Base-by-base conservation (phyloP, 2,113 vertebrate genomes). In the Sebastes schlegelii region DNA sequence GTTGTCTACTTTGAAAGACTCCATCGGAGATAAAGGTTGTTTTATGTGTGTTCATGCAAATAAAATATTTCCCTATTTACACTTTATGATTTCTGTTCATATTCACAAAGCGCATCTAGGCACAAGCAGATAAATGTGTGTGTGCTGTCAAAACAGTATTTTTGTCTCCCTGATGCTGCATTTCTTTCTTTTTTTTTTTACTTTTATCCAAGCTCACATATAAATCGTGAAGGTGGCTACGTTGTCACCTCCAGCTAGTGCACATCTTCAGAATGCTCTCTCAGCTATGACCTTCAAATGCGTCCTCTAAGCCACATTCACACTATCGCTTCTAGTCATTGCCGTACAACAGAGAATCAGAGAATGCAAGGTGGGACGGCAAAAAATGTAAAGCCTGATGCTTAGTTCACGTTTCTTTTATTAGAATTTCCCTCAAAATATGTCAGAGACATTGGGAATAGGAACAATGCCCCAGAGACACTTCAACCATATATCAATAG, bases 401-500 rank as follows among this genome's bases (percentile, higher is more conserved):
- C 54, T 83, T 63, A 55, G 43, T 83, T 83, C 34, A 69, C 63
- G 0, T 89, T 88, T 79, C 61, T 88, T 87, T 74, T 86, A 77
- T 84, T 84, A 74, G 77, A 85, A 64, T 92, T 84, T 52, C n/a
- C 42, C 65, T 72, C 68, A 76, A 85, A 90, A 89, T 80, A 77
- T n/a, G 80, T 82, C 84, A 82, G 40, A 89, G 79, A 69, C 66
- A 79, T 74, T 74, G 75, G 55, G 69, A 90, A 77, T 52, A 63
- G 57, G 82, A 84, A 6, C 42, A 73, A 69, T 77, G 61, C 75
- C 83, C 71, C 13, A 65, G 21, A 73, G 70, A 45, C 63, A 79
- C 74, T 80, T 72, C 73, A 75, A 79, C 92, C 49, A 91, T 90
- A 92, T 84, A 92, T 90, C 91, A 92, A 83, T 69, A 63, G 88